Evolutionary conservation across 2,113 vertebrate species (phyloP).

Genomic region (Poecilia latipinna): DNA sequence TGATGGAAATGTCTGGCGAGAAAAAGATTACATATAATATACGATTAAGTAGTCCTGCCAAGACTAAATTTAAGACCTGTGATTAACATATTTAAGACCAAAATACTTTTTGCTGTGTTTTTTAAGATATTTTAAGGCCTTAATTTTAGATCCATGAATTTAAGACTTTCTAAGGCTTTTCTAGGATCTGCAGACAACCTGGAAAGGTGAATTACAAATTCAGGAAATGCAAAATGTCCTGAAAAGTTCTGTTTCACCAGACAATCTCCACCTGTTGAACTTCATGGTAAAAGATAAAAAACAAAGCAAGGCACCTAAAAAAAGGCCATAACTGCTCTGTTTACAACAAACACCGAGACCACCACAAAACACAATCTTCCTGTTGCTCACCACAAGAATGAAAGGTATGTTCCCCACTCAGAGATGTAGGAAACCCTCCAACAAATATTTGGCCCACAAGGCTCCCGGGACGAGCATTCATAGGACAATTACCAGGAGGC

Average conservation of each 20-base stretch:
- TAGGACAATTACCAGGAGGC: conserved; percentile 16
- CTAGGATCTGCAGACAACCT: no score
- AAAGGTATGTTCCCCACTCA: conserved; percentile 35
- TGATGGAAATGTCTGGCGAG: no score
- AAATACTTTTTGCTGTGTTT: no score
- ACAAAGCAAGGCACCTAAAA: not conserved
- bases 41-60: no score
- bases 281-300: conserved; percentile 2
- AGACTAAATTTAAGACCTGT: no score
- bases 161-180: no score
- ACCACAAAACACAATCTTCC: conserved; percentile 31
- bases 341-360: conserved; percentile 17
- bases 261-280: not conserved
- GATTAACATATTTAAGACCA: no score
- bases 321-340: not conserved
- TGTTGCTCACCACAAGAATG: conserved; percentile 52
- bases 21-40: no score
- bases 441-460: conserved; percentile 47
- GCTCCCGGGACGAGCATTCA: conserved; percentile 13
- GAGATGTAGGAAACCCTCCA: conserved; percentile 40
- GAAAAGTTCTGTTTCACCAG: not conserved
- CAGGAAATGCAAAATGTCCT: conserved; percentile 4
- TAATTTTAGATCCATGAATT: no score
- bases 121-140: no score
- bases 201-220: not conserved